A percentile compares a stretch with the other conserved stretches of the same genome.
phyloP scores from a whole-genome alignment of 2,888 invertebrate genomes.

The Diarsia rubi region DNA sequence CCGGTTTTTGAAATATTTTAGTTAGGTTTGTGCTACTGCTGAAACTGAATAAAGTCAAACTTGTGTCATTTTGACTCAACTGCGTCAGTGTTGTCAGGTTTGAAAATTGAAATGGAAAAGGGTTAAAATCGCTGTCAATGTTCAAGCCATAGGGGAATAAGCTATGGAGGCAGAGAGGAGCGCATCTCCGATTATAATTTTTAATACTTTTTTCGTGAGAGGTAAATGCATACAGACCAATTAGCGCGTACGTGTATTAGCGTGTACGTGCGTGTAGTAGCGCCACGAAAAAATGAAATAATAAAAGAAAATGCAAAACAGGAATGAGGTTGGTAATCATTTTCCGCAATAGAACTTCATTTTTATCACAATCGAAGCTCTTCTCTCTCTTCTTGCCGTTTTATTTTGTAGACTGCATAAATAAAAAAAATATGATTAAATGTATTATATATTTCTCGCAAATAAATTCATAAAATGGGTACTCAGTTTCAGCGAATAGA shows the following conservation, averaged over 20 bases:
- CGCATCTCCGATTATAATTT: no score
- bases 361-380: not conserved
- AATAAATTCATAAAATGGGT: constrained; percentile 34
- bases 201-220: not conserved
- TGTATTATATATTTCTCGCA: constrained; percentile 46
- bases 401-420: not conserved
- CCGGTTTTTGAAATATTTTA: constrained; percentile 53
- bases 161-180: no score
- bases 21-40: constrained; percentile 53
- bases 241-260: no score
- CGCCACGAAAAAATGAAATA: no score
- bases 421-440: constrained; percentile 5
- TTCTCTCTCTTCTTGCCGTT: not conserved
- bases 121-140: not conserved
- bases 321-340: not conserved
- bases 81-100: constrained; percentile 9
- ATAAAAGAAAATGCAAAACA: not conserved
- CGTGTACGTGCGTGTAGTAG: no score
- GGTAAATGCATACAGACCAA: not conserved
- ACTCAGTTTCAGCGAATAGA: constrained; percentile 2
- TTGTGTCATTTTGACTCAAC: constrained; percentile 32
- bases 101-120: not conserved
- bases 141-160: not conserved
- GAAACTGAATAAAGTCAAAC: constrained; percentile 45
- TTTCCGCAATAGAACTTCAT: not conserved